Evolutionary conservation across 1,140 invertebrate genomes (phyloP), one percentile per base, ranked within the genome.

Genomic region (Halyomorpha halys): DNA sequence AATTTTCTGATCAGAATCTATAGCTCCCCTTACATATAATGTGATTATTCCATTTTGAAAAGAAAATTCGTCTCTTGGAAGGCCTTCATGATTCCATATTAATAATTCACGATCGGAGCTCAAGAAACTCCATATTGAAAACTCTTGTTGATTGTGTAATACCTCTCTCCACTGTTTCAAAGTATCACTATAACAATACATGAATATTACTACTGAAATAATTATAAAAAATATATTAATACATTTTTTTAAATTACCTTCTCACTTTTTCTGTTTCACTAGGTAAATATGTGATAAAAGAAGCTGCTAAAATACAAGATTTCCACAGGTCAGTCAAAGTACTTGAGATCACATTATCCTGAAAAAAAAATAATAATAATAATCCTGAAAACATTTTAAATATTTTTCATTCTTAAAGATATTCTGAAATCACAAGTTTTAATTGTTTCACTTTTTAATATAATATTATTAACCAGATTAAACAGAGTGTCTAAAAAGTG

Each of bases 41-140:
- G 93, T 85, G 44, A 90, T 82, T 14, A 91, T 78, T 23, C 86
- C 90, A 76, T 94, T 94, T 76, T 94, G 87, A 61, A 89, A 73
- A 18, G 89, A 89, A 11, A 90, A 76, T 53, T 81, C 79, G 77
- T 93, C 90, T 4, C 84, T 82, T 0, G 91, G 86, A 3, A 97
- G 76, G 1, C 92, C 91, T 71, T 93, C 86, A 4, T 82, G 81
- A 69, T 89, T 86, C 94, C 94, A 98, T 62, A 85, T 83, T 13
- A 96, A 72, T 66, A 89, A 81, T 68, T 94, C 89, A 66, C 87
- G 82, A 71, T 95, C 88, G 0, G 72, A 74, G 34, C 82, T 82
- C 34, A 91, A 73, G 70, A 89, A 90, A 56, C 81, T 78, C n/a
- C 82, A 77, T 9, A 91, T 74, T 62, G 85, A 83, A 76, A 91